Evolutionary conservation across 2,797 vertebrate genomes (phyloP).

Genomic region (Sebastes steindachneri): DNA sequence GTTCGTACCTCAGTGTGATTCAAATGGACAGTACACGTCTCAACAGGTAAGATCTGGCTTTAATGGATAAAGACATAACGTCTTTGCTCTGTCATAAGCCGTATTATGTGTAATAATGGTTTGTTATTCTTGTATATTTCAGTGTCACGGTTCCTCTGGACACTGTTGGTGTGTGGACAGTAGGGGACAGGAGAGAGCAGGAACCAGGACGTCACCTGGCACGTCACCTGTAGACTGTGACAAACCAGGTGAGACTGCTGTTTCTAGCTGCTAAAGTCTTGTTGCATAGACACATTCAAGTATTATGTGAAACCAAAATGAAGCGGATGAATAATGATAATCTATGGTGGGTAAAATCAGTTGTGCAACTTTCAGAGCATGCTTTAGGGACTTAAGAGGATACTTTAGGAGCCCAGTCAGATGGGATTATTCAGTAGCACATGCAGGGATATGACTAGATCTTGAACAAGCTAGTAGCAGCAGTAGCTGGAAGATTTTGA

Average conservation of each 20-base stretch:
- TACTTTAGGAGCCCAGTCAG: background rate
- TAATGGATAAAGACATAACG: background rate
- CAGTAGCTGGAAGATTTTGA: background rate
- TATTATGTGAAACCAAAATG: background rate
- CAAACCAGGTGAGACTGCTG: slow-evolving; percentile 73
- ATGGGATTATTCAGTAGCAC: background rate
- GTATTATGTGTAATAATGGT: background rate
- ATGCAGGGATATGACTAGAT: background rate
- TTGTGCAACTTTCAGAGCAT: background rate
- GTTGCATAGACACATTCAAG: background rate
- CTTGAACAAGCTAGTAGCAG: background rate
- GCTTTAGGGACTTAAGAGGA: background rate
- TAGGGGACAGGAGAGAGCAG: slow-evolving; percentile 79
- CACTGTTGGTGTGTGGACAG: slow-evolving; percentile 90
- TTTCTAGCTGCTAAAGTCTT: background rate
- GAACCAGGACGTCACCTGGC: slow-evolving; percentile 76
- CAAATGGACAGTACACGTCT: slow-evolving; percentile 78
- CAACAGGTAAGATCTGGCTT: slow-evolving; percentile 62
- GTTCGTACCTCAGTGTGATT: slow-evolving; percentile 76
- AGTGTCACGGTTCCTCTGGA: slow-evolving; percentile 86
- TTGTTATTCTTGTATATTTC: background rate
- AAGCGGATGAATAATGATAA: background rate
- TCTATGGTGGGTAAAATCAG: background rate
- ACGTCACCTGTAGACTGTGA: slow-evolving; percentile 67
- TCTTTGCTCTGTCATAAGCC: background rate